These are phyloP conservation scores for Caenorhabditis doughertyi DNA, from an alignment of 2,888 invertebrate species.

Conservation along the genomic window DNA sequence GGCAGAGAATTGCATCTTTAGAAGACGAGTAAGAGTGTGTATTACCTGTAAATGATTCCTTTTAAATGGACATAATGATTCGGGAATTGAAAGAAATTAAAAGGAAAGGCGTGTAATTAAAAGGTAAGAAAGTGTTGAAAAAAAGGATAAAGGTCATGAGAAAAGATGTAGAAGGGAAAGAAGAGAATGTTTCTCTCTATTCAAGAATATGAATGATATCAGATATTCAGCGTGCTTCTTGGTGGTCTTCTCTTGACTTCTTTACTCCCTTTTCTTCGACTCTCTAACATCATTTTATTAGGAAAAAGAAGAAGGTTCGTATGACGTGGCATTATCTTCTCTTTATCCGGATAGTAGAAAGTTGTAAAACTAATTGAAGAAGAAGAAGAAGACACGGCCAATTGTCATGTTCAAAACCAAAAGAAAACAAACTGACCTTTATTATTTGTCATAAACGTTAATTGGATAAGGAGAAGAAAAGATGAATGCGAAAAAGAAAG, in stretches of 20 bases:
- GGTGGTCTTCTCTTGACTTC: constrained; percentile 30
- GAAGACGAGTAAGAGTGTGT: neutral
- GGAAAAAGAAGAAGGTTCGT: neutral
- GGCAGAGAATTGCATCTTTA: constrained; percentile 54
- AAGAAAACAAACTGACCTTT: constrained; percentile 44
- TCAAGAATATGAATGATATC: constrained; percentile 34
- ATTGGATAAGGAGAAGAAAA: constrained; percentile 10
- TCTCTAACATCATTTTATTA: constrained; percentile 40
- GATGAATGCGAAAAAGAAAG: too few relatives aligned
- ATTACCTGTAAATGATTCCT: constrained; percentile 40
- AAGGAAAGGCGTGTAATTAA: constrained; percentile 46
- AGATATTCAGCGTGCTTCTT: constrained; percentile 44
- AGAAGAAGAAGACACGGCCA: neutral
- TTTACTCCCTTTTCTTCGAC: neutral
- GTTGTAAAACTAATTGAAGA: constrained; percentile 29
- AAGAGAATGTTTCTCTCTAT: neutral
- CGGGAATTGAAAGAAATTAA: too few relatives aligned
- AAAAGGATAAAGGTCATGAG: too few relatives aligned
- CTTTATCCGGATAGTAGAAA: neutral
- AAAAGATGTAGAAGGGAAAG: neutral
- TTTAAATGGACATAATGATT: neutral
- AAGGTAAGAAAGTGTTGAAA: constrained; percentile 37
- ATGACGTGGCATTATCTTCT: constrained; percentile 3
- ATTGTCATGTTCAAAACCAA: too few relatives aligned
- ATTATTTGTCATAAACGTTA: constrained; percentile 41